Evolutionary conservation across 2,113 vertebrate species (phyloP).

Genomic region (Alces alces): DNA sequence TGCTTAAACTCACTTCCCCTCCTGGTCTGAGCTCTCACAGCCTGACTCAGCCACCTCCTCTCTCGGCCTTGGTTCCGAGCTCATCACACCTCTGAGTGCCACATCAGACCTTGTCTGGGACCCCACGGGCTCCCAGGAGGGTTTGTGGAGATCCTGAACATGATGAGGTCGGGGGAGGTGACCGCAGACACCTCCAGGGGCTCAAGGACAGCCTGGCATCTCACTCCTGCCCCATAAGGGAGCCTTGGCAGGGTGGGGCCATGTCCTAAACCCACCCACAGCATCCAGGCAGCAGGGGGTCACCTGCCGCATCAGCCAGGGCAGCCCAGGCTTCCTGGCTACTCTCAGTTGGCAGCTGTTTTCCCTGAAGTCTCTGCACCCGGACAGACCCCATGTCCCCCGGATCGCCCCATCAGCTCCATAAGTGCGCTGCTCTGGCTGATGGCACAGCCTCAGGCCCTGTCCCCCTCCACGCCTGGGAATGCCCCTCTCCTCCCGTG

Average conservation of each 20-base stretch:
- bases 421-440: fast-evolving
- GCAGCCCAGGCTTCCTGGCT: background rate
- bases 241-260: too few relatives aligned
- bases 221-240: background rate
- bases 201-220: background rate
- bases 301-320: background rate
- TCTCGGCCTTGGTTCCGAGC: background rate
- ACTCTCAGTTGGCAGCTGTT: fast-evolving
- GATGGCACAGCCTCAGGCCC: background rate
- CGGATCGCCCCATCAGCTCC: background rate
- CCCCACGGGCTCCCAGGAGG: background rate
- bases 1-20: background rate
- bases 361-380: background rate
- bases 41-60: background rate
- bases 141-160: background rate
- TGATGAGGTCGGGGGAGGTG: background rate
- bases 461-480: fast-evolving
- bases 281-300: background rate
- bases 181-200: background rate
- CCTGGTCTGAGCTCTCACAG: too few relatives aligned
- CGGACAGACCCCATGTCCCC: fast-evolving
- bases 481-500: background rate
- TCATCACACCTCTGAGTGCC: too few relatives aligned
- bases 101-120: background rate
- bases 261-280: fast-evolving